Percentiles rank a stretch among this genome's conserved stretches.
These are phyloP conservation scores for Tricholaema leucomelas DNA, from an alignment of 2,113 vertebrate genomes.

Conservation along the genomic window DNA sequence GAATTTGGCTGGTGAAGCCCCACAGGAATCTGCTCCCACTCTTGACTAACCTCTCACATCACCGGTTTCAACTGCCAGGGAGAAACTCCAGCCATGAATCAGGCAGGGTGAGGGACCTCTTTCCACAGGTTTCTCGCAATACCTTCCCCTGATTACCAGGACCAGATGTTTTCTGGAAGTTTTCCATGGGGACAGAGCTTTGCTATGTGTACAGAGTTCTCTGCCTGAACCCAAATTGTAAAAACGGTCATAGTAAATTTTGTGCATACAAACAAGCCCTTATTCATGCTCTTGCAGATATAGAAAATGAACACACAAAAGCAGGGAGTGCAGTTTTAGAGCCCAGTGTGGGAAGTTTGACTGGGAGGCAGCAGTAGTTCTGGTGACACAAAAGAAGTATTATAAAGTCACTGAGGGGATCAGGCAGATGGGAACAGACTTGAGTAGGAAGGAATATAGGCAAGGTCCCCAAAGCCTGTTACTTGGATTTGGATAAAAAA, in stretches of 20 bases:
- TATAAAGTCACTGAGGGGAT: slow-evolving; percentile 49
- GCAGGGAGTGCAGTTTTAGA: not conserved
- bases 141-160: not conserved
- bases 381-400: slow-evolving; percentile 59
- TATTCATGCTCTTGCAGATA: not conserved
- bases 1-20: slow-evolving; percentile 64
- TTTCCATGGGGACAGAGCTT: not conserved
- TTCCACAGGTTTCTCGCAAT: slow-evolving; percentile 17
- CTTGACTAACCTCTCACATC: slow-evolving; percentile 57
- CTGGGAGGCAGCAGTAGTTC: slow-evolving; percentile 41
- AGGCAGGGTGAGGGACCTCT: not conserved
- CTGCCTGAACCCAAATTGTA: not conserved
- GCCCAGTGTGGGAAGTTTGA: slow-evolving; percentile 33
- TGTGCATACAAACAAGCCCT: not conserved
- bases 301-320: not conserved
- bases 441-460: slow-evolving; percentile 63
- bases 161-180: not conserved
- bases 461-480: slow-evolving; percentile 55
- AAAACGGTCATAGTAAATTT: slow-evolving; percentile 14
- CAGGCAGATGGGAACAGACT: slow-evolving; percentile 66
- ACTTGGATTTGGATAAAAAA: slow-evolving; percentile 39
- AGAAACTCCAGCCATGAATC: slow-evolving; percentile 41
- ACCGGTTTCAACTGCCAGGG: slow-evolving; percentile 19
- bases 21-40: slow-evolving; percentile 56
- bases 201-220: not conserved